These are phyloP conservation scores for Microcaecilia unicolor DNA, from an alignment of 2,797 vertebrate species.

Conservation along the genomic window DNA sequence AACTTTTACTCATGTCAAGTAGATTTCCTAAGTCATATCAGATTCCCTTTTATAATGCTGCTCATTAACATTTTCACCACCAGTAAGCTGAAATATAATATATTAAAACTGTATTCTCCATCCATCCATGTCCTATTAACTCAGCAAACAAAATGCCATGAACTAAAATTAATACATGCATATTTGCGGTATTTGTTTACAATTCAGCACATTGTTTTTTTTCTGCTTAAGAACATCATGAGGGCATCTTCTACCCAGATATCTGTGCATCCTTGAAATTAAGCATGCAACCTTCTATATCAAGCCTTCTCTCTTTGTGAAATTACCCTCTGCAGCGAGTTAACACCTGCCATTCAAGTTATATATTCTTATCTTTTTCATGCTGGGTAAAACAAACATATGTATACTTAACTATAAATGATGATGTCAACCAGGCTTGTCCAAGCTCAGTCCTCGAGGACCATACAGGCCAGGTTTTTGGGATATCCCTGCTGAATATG, in stretches of 20 bases:
- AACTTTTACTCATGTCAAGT: conserved; percentile 34
- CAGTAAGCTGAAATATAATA: conserved; percentile 22
- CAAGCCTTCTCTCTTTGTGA: accelerated
- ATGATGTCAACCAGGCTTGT: no score
- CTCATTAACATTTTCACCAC: conserved; percentile 37
- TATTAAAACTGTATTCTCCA: conserved; percentile 12
- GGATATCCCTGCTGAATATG: no score
- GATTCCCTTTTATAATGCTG: conserved; percentile 20
- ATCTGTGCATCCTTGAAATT: not conserved
- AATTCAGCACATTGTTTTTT: not conserved
- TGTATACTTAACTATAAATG: no score
- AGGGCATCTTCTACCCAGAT: not conserved
- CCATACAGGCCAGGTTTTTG: no score
- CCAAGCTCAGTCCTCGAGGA: no score
- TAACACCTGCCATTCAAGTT: no score
- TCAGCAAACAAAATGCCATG: conserved; percentile 38
- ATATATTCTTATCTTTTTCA: no score
- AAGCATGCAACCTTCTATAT: no score
- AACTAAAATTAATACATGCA: conserved; percentile 39
- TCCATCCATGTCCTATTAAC: conserved; percentile 38
- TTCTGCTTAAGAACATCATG: not conserved
- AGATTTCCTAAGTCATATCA: conserved; percentile 21
- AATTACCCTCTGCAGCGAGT: not conserved
- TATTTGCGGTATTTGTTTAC: conserved; percentile 4
- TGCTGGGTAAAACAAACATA: no score